Evolutionary conservation across 2,113 vertebrate genomes (phyloP).

Genomic region (Macroglossus sobrinus): DNA sequence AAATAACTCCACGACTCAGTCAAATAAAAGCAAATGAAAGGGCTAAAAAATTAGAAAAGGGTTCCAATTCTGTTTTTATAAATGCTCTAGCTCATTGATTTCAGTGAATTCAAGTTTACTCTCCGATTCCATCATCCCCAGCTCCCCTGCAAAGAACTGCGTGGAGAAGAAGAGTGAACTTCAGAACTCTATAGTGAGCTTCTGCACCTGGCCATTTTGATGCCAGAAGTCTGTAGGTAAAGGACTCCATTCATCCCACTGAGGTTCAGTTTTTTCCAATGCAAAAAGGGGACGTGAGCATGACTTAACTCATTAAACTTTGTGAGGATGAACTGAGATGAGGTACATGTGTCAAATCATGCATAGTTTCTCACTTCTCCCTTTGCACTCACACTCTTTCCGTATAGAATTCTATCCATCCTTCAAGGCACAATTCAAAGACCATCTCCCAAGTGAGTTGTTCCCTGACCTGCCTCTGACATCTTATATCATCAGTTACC

Average conservation of each 20-base stretch:
- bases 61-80: conserved; percentile 28
- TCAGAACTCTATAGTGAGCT: neutral
- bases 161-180: neutral
- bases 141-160: neutral
- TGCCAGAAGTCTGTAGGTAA: neutral
- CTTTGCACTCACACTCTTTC: neutral
- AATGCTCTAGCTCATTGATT: conserved; percentile 6
- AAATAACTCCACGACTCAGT: conserved; percentile 41
- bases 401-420: neutral
- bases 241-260: neutral
- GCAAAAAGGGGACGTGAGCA: neutral
- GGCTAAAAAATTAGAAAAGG: conserved; percentile 26
- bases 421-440: conserved; percentile 6
- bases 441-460: neutral
- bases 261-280: neutral
- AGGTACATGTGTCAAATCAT: neutral
- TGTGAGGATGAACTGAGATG: neutral
- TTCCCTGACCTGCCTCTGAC: neutral
- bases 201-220: neutral
- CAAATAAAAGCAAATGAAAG: conserved; percentile 59
- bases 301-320: neutral
- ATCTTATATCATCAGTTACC: neutral
- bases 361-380: neutral
- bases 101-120: neutral
- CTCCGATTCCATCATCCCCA: neutral